Base-by-base conservation (phyloP, 2,888 invertebrate species). In the Psylliodes chrysocephalus region DNA sequence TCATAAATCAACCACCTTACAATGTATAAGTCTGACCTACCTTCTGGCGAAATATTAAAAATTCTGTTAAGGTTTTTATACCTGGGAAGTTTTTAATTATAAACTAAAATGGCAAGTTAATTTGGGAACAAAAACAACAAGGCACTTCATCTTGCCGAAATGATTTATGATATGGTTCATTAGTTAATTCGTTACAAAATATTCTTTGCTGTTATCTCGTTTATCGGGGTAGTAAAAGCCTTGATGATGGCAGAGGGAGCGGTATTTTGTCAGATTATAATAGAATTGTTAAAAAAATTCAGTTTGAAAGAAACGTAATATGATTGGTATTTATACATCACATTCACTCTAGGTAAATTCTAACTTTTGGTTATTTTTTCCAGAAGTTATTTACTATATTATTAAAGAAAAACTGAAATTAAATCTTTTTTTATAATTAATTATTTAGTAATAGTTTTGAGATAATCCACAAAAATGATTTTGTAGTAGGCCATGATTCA, bases 11-110 rank as follows among this genome's bases (percentile, higher is more conserved):
- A n/a, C 5, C 49, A 12, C 25, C 12, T 4, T 33, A 30, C 17
- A 17, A 44, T 17, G 28, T 33, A 44, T 62, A 40, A 40, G 51
- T 56, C 42, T 46, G 35, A 55, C 35, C 19, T 46, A 15, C 17
- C 57, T 35, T 35, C 17, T 30, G 42, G 63, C 40, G 17, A 33
- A 42, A 56, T n/a, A 22, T 14, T 7, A 33, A 53, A 53, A 35
- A 14, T 35, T 14, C 14, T 4, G 35, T n/a, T 49, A 53, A 59
- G 19, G 19, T 57, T 52, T 54, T 38, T 63, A 59, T 63, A 59
- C 57, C 63, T 63, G 55, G 52, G 15, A 59, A 54, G 12, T 54
- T 60, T 51, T 54, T 59, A 60, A 63, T 63, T 38, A 46, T 33
- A 38, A 30, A 46, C 28, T 19, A 19, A 17, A 52, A 63, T 54